Evolutionary conservation across 2,888 invertebrate species (phyloP).

Genomic region (Celastrina argiolus): DNA sequence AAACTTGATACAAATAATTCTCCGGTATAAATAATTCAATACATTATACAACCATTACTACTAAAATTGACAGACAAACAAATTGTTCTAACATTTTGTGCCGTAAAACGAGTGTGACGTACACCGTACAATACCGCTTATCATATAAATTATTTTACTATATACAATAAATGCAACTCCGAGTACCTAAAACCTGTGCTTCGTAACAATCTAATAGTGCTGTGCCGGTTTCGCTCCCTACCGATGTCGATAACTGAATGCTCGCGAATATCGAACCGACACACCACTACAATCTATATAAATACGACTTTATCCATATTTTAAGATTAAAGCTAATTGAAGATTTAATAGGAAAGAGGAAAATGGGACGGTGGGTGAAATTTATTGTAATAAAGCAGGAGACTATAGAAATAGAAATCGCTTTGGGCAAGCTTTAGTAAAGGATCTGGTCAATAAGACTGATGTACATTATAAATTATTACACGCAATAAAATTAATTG

Average conservation of each 20-base stretch:
- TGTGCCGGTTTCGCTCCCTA: slow-evolving; percentile 7
- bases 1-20: slow-evolving; percentile 26
- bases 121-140: slow-evolving; percentile 70
- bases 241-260: not conserved
- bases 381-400: slow-evolving; percentile 57
- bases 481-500: not conserved
- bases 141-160: slow-evolving; percentile 51
- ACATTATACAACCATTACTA: slow-evolving; percentile 48
- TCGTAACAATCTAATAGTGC: slow-evolving; percentile 54
- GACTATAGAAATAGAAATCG: slow-evolving; percentile 31
- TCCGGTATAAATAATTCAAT: slow-evolving; percentile 59
- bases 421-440: slow-evolving; percentile 14
- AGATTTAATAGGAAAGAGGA: slow-evolving; percentile 68
- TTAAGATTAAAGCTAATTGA: slow-evolving; percentile 66
- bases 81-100: slow-evolving; percentile 74
- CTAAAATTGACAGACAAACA: slow-evolving; percentile 75
- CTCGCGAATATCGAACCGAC: slow-evolving; percentile 6
- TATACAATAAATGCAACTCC: slow-evolving; percentile 76
- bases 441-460: slow-evolving; percentile 3
- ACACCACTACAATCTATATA: slow-evolving; percentile 54
- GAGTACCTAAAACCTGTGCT: slow-evolving; percentile 76
- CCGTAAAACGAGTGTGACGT: slow-evolving; percentile 75
- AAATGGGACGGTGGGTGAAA: slow-evolving; percentile 75
- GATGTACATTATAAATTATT: not conserved
- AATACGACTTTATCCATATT: slow-evolving; percentile 61